These are phyloP conservation scores for Drepana falcataria DNA, from an alignment of 2,888 invertebrate genomes.

Conservation along the genomic window DNA sequence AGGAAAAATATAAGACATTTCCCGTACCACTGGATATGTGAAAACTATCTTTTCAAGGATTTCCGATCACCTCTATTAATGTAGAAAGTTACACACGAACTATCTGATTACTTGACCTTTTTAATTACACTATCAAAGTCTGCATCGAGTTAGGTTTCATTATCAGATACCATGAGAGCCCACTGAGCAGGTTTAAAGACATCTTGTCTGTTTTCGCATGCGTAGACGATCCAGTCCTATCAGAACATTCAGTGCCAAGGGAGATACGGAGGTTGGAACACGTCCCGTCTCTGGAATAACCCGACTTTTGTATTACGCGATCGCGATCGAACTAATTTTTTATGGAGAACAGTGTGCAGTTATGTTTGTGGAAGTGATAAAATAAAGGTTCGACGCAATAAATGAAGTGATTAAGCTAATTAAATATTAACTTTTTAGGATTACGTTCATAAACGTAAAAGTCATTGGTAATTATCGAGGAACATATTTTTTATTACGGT, in stretches of 20 bases:
- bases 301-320: slow-evolving; percentile 24
- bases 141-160: slow-evolving; percentile 54
- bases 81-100: background rate
- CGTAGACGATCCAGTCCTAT: slow-evolving; percentile 56
- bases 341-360: background rate
- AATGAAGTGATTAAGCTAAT: background rate
- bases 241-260: slow-evolving; percentile 54
- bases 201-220: slow-evolving; percentile 56
- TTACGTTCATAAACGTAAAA: background rate
- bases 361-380: background rate
- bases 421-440: background rate
- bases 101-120: background rate
- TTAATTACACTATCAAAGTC: slow-evolving; percentile 14
- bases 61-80: too few species aligned
- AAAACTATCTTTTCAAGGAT: too few species aligned
- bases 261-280: slow-evolving; percentile 38
- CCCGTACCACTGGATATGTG: too few species aligned
- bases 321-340: slow-evolving; percentile 23
- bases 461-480: background rate
- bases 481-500: too few species aligned
- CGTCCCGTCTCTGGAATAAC: slow-evolving; percentile 28
- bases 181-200: slow-evolving; percentile 56
- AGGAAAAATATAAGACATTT: too few species aligned
- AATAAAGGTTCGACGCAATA: background rate
- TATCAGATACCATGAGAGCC: slow-evolving; percentile 52